phyloP scores from a whole-genome alignment of 2,888 invertebrate genomes.

The Drosophila maculinotata region DNA sequence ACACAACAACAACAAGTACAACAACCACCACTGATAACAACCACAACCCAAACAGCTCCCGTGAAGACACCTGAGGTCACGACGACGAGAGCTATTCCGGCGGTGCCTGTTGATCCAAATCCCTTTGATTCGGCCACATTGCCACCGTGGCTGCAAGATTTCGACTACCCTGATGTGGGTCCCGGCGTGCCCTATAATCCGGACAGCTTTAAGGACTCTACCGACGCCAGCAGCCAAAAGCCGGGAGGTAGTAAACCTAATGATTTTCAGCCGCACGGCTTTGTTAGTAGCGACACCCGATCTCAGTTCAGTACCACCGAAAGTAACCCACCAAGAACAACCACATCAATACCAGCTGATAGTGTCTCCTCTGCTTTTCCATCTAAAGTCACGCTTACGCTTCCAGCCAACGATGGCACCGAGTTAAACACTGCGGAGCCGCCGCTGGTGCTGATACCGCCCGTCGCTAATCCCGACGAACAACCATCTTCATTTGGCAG shows the following conservation, averaged over 20 bases:
- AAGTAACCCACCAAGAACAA: too few species aligned
- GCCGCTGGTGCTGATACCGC: slow-evolving; percentile 71
- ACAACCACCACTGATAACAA: slow-evolving; percentile 37
- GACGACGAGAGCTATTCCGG: slow-evolving; percentile 44
- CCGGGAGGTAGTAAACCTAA: slow-evolving; percentile 59
- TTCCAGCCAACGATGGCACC: slow-evolving; percentile 56
- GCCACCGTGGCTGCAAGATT: slow-evolving; percentile 81
- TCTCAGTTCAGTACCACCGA: too few species aligned
- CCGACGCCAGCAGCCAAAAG: slow-evolving; percentile 13
- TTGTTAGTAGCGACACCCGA: slow-evolving; percentile 30
- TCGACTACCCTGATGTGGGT: slow-evolving; percentile 83
- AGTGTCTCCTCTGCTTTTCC: slow-evolving; percentile 70
- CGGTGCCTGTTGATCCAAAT: slow-evolving; percentile 51
- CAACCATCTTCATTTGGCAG: slow-evolving; percentile 25
- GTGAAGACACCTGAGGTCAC: slow-evolving; percentile 11
- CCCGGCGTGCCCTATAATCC: slow-evolving; percentile 82
- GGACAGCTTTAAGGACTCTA: slow-evolving; percentile 48
- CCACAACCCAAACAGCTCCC: slow-evolving; percentile 56
- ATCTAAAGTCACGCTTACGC: slow-evolving; percentile 79
- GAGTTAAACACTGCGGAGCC: slow-evolving; percentile 61
- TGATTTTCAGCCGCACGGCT: slow-evolving; percentile 64
- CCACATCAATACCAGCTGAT: slow-evolving; percentile 64
- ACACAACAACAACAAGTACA: slow-evolving; percentile 45
- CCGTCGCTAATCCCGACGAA: slow-evolving; percentile 42
- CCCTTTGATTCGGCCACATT: slow-evolving; percentile 81